Base-by-base conservation (phyloP, 2,797 vertebrate genomes). In the Spheniscus humboldti region DNA sequence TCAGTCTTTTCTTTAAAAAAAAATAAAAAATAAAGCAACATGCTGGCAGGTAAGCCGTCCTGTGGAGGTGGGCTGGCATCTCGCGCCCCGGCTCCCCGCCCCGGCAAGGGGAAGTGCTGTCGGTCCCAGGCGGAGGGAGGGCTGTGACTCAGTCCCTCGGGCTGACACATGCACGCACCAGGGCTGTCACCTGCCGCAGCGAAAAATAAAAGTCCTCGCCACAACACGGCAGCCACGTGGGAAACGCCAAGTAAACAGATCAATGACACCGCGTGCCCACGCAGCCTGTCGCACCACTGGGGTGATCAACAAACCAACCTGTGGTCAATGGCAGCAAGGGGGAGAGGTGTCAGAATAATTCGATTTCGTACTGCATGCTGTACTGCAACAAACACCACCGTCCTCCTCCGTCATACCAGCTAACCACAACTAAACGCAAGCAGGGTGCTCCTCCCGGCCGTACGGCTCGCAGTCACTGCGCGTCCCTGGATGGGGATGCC, bases 141-240 rank as follows among this genome's bases (percentile, higher is more conserved):
- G 62, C 85, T 79, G 66, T 97, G 97, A 97, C 95, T 97, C 97
- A 97, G 93, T 91, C 92, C 90, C 90, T 15, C 1, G 86, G 86
- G 95, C 6, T 94, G 90, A 96, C 90, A 90, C 90, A 97, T 4
- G 2, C 92, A 77, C 23, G 13, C 91, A 52, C 74, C 84, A 39
- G 56, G 72, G 60, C 89, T 77, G 86, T 67, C 90, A 96, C 97
- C 94, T 95, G 88, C 74, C 37, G 6, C 56, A 60, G 87, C 13
- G 56, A 72, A 86, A 95, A 92, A 95, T 57, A 95, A 47, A 96
- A 74, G 66, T 63, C 86, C 72, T 96, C 0, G 3, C 78, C 75
- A 41, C 85, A 94, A 92, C 77, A 85, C 18, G 43, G 64, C 1
- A 0, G 76, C 81, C 91, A 74, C 63, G 35, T 4, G 89, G 89